These are phyloP conservation scores for Myopa tessellatipennis DNA, from an alignment of 2,888 invertebrate genomes.

Conservation along the genomic window DNA sequence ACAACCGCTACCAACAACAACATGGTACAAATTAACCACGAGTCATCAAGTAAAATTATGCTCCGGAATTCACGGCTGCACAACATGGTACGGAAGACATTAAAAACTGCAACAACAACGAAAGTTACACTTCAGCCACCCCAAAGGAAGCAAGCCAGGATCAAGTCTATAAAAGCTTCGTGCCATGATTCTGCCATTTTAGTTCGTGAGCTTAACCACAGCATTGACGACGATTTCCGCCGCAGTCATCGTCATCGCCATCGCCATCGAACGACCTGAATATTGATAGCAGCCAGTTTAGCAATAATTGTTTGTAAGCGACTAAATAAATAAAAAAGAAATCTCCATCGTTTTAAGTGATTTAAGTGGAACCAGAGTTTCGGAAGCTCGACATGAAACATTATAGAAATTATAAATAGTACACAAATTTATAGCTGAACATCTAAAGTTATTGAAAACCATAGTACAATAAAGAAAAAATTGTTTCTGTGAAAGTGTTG, in stretches of 20 bases:
- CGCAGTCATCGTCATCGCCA: slow-evolving; percentile 13
- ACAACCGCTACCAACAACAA: too few species aligned
- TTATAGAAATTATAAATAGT: too few species aligned
- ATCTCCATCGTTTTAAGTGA: background rate
- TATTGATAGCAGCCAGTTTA: too few species aligned
- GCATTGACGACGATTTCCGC: slow-evolving; percentile 14
- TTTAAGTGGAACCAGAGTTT: background rate
- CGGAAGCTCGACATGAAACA: too few species aligned
- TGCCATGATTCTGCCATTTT: slow-evolving; percentile 40
- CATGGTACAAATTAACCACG: too few species aligned
- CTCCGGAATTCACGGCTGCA: slow-evolving; percentile 62
- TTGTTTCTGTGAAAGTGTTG: too few species aligned
- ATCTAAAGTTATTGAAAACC: too few species aligned
- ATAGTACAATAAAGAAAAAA: slow-evolving; percentile 3
- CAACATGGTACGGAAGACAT: slow-evolving; percentile 66
- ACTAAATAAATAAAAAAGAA: background rate
- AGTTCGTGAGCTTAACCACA: slow-evolving; percentile 37
- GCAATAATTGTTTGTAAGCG: background rate
- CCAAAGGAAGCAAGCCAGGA: slow-evolving; percentile 41
- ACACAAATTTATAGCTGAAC: too few species aligned
- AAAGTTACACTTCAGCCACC: slow-evolving; percentile 23
- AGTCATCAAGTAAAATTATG: slow-evolving; percentile 48
- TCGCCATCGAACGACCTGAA: background rate
- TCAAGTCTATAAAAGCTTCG: slow-evolving; percentile 65
- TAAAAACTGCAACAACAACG: slow-evolving; percentile 53